Evolutionary conservation across 1,140 invertebrate genomes (phyloP), one percentile per base, ranked within the genome.

Genomic region (Caenorhabditis tropicalis): DNA sequence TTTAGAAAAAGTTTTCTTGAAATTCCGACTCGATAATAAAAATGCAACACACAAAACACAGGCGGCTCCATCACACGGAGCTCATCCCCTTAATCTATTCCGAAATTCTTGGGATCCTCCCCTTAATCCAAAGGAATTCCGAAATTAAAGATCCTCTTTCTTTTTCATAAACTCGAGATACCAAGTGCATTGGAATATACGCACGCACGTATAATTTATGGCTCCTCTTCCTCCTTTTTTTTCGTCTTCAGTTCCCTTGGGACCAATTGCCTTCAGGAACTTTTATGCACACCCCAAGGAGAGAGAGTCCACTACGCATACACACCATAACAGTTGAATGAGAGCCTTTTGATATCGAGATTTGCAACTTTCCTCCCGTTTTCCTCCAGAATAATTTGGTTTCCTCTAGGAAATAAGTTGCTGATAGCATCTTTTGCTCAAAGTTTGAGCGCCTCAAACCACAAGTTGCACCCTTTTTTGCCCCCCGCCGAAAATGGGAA

Each of bases 211-310:
- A 74, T 39, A 43, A 43, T 74, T 43, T 43, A 74, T 74, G 58
- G 29, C 10, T 36, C 36, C 24, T 74, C 65, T 74, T 74, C 65
- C 65, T 43, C 36, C n/a, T 74, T 74, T 74, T 74, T 46, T 74
- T 43, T 46, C 24, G 4, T 15, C 4, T 7, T 5, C n/a, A 7
- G 19, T 19, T 27, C 65, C 43, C 65, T 10, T 43, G 65, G 65
- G 65, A 74, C 65, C 65, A 74, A 74, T 74, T 74, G 65, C 36
- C n/a, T 74, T 74, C 65, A 74, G 65, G 65, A 74, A 74, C 65
- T 43, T 43, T 74, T 74, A 74, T 74, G 36, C 36, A 46, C 36
- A 74, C 65, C 36, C 24, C 36, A 74, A 65, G 33, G 33, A 43
- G 19, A n/a, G n/a, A n/a, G n/a, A n/a, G 65, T 43, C 65, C 36